Evolutionary conservation across 2,888 invertebrate genomes (phyloP).

Genomic region (Eudasyphora cyanicolor): DNA sequence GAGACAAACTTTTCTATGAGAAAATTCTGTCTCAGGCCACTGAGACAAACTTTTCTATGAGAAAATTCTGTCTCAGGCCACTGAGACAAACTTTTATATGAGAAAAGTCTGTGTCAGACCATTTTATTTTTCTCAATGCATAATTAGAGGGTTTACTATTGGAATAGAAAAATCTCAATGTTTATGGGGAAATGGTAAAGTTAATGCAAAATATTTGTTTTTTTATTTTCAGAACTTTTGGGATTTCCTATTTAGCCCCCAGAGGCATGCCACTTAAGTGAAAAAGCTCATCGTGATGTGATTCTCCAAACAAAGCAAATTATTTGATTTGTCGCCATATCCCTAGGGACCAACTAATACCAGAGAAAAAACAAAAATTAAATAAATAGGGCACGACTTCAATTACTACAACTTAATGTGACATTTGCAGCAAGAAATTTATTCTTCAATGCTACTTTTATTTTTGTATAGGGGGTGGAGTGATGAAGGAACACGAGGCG

Average conservation of each 20-base stretch:
- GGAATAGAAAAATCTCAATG: too few species aligned
- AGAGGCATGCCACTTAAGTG: neutral
- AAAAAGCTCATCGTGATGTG: neutral
- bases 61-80: too few species aligned
- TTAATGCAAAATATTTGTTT: too few species aligned
- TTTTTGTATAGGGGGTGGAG: neutral
- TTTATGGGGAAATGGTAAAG: too few species aligned
- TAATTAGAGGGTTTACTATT: too few species aligned
- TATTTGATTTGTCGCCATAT: neutral
- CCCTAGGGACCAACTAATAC: neutral
- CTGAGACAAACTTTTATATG: too few species aligned
- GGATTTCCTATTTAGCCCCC: neutral
- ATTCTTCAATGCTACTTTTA: neutral
- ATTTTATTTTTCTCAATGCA: too few species aligned
- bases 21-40: too few species aligned
- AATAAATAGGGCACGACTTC: neutral
- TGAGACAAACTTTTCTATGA: too few species aligned
- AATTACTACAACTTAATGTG: neutral
- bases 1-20: too few species aligned
- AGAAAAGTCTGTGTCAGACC: too few species aligned
- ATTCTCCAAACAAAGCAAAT: constrained; percentile 1
- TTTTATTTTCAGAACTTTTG: too few species aligned
- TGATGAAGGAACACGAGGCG: neutral
- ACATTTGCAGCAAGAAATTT: neutral
- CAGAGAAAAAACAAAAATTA: neutral